Conservation (phyloP, 2,113 vertebrate genomes). For the Syngnathoides biaculeatus region DNA sequence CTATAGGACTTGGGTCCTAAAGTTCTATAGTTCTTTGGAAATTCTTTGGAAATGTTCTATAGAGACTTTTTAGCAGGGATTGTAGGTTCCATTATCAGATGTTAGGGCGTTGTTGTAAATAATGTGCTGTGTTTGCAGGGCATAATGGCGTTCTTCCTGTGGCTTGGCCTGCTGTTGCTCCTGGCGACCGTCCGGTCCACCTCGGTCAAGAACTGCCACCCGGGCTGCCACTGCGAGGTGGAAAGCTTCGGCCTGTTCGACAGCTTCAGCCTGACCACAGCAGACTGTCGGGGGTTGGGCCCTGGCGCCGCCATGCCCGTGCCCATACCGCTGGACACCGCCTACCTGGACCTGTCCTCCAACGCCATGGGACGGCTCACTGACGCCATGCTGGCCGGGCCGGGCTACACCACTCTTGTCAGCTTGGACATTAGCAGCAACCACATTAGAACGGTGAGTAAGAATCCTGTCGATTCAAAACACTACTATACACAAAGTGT, state of each 20-base stretch:
- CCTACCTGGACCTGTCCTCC: slow-evolving; percentile 88
- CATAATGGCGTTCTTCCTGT: slow-evolving; percentile 61
- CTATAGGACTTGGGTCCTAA: no score
- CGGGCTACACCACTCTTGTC: slow-evolving; percentile 92
- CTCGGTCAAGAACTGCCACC: slow-evolving; percentile 80
- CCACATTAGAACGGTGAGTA: slow-evolving; percentile 75
- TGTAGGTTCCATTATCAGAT: background rate
- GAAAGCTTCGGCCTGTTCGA: slow-evolving; percentile 94
- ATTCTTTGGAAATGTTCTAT: no score
- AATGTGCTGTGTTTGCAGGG: slow-evolving; percentile 42
- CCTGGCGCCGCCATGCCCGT: slow-evolving; percentile 78
- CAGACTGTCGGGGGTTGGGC: slow-evolving; percentile 85
- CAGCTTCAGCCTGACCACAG: slow-evolving; percentile 94
- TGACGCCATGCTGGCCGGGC: slow-evolving; percentile 85
- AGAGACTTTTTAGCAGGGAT: no score
- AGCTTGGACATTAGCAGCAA: slow-evolving; percentile 92
- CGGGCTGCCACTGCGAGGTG: slow-evolving; percentile 87
- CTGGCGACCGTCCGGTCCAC: slow-evolving; percentile 44
- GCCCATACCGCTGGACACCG: slow-evolving; percentile 89
- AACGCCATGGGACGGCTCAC: slow-evolving; percentile 82
- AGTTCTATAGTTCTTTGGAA: no score
- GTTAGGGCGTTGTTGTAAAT: background rate
- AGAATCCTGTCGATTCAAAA: no score
- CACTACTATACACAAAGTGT: background rate
- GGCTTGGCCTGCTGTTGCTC: slow-evolving; percentile 52